These are phyloP conservation scores for Rutpela maculata DNA, from an alignment of 2,888 invertebrate genomes.

Conservation along the genomic window DNA sequence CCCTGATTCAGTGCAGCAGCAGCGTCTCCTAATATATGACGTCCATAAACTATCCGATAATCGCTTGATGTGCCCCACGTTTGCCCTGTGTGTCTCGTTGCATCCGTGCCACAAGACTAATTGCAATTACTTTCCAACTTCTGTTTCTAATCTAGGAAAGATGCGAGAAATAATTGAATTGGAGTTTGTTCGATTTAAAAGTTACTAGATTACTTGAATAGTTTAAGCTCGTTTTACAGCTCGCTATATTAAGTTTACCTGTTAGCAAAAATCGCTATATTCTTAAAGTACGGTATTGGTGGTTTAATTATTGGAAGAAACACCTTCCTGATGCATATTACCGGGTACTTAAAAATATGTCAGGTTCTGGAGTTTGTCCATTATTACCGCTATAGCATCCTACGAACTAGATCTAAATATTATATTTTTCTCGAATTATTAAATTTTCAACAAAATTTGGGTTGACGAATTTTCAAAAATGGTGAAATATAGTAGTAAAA, in stretches of 20 bases:
- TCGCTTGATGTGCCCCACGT: constrained; percentile 42
- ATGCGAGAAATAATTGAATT: constrained; percentile 37
- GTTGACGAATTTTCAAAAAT: too few relatives aligned
- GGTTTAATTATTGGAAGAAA: neutral
- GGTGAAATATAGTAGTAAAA: too few relatives aligned
- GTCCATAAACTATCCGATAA: constrained; percentile 46
- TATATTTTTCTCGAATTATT: too few relatives aligned
- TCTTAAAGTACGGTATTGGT: neutral
- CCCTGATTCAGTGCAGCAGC: constrained; percentile 4
- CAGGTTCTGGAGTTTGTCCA: too few relatives aligned
- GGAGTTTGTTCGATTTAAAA: constrained; percentile 39
- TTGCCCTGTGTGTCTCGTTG: constrained; percentile 43
- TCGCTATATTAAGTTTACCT: constrained; percentile 4
- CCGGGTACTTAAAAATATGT: too few relatives aligned
- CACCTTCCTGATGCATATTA: too few relatives aligned
- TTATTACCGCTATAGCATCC: too few relatives aligned
- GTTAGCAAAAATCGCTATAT: neutral
- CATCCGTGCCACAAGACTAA: constrained; percentile 41
- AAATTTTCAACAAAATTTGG: too few relatives aligned
- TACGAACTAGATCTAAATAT: too few relatives aligned
- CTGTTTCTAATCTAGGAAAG: constrained; percentile 36
- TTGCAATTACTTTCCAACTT: constrained; percentile 45
- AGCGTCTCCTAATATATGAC: constrained; percentile 44
- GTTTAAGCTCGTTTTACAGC: constrained; percentile 12
- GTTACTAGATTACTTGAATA: constrained; percentile 15